Evolutionary conservation across 92 coral and sea anemone species (phyloP), one percentile per base, ranked within the genome.

Genomic region (Heliopora coerulea): DNA sequence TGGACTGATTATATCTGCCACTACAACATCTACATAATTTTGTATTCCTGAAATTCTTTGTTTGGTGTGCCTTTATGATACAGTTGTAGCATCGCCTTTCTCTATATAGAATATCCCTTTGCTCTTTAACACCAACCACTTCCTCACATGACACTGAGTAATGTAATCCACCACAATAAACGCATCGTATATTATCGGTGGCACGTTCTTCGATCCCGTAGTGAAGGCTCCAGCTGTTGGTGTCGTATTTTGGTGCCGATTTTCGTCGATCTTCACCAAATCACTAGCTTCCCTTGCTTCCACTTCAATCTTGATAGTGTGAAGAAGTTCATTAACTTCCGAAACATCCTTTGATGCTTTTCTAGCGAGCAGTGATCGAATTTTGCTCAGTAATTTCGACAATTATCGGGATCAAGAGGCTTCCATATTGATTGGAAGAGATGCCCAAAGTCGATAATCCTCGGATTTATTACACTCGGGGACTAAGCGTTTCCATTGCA

Each of bases 1-100:
- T 65, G 8, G 73, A 65, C 56, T 65, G 73, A 18, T 65, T 54
- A 42, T 65, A 56, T 23, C 10, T 17, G 3, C 73, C 73, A 65
- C 57, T 24, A 65, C 73, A 65, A 65, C 41, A 30, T 1, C 73
- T 0, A 44, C 73, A 65, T 30, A 19, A 32, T 44, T 48, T 39
- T 11, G 73, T 28, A 48, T 49, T 23, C 73, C 15, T 37, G 29
- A 54, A 65, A 65, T 41, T 49, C 37, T 39, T 19, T 8, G 26
- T 28, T 4, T 65, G 30, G 25, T 65, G 73, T 8, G 54, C 73
- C 73, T 39, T 65, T 19, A 23, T 34, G 30, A 65, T 44, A 41
- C 73, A 65, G 15, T 48, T 41, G 18, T 39, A 65, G 41, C 73
- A 65, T 29, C 73, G 25, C 0, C 56, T 32, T 11, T 21, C 9